Evolutionary conservation across 2,113 vertebrate species (phyloP).

Genomic region (Arizona elegans): DNA sequence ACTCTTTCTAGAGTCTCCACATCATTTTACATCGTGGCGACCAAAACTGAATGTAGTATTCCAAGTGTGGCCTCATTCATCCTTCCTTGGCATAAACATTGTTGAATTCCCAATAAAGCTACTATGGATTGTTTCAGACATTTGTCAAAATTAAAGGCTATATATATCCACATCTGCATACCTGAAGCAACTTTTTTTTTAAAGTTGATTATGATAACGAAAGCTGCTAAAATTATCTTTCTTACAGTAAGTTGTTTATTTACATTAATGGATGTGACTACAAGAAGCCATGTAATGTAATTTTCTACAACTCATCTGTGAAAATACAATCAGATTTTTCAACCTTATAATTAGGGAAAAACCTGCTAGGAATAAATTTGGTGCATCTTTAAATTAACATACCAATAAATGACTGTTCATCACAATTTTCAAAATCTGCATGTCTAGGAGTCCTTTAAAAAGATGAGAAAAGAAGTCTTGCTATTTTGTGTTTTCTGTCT

Average conservation of each 20-base stretch:
- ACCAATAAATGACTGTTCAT: slow-evolving; percentile 59
- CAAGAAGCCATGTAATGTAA: slow-evolving; percentile 47
- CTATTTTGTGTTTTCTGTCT: slow-evolving; percentile 27
- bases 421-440: slow-evolving; percentile 58
- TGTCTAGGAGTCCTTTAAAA: slow-evolving; percentile 51
- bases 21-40: no score
- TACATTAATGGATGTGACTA: slow-evolving; percentile 55
- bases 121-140: background rate
- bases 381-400: slow-evolving; percentile 62
- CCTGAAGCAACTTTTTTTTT: background rate
- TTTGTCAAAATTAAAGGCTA: background rate
- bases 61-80: background rate
- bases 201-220: slow-evolving; percentile 24
- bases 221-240: slow-evolving; percentile 46
- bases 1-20: no score
- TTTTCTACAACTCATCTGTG: slow-evolving; percentile 57
- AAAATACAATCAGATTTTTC: slow-evolving; percentile 59
- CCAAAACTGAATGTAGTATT: no score
- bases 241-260: slow-evolving; percentile 54
- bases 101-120: background rate
- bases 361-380: slow-evolving; percentile 56
- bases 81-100: background rate
- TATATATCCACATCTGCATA: background rate
- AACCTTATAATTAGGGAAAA: slow-evolving; percentile 58
- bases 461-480: slow-evolving; percentile 41